These are phyloP conservation scores for Cynopterus brachyotis DNA, from an alignment of 2,113 vertebrate species.

Conservation along the genomic window DNA sequence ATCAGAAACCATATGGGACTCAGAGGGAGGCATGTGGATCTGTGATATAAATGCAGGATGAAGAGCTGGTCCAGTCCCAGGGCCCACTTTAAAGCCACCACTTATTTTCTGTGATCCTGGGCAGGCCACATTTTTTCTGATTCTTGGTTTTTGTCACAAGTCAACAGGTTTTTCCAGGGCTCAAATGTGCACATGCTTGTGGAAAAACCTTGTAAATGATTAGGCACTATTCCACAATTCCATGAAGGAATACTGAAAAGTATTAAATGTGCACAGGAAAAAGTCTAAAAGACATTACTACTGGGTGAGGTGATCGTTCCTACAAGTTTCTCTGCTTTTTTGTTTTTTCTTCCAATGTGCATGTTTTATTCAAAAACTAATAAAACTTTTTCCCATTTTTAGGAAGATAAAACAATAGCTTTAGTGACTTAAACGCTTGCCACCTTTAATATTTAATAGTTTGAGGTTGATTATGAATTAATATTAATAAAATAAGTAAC, in stretches of 20 bases:
- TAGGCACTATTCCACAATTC: neutral
- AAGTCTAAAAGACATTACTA: neutral
- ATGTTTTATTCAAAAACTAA: neutral
- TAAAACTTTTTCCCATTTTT: neutral
- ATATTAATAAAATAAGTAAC: neutral
- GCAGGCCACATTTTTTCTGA: neutral
- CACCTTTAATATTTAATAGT: neutral
- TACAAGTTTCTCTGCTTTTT: neutral
- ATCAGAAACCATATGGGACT: neutral
- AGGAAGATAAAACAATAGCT: neutral
- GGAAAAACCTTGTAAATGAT: neutral
- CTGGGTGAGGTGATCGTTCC: neutral
- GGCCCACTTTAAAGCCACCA: fast-evolving
- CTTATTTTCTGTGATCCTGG: neutral
- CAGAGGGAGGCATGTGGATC: neutral
- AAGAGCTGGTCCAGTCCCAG: neutral
- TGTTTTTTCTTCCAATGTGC: neutral
- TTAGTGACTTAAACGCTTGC: neutral
- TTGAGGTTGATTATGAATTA: neutral
- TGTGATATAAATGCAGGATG: neutral
- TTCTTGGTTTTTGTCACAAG: neutral
- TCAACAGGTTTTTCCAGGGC: neutral
- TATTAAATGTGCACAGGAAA: neutral
- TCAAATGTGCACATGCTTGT: neutral
- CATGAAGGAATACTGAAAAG: neutral